Evolutionary conservation across 2,113 vertebrate genomes (phyloP), one percentile per base, ranked within the genome.

Genomic region (Neolamprologus sp.): DNA sequence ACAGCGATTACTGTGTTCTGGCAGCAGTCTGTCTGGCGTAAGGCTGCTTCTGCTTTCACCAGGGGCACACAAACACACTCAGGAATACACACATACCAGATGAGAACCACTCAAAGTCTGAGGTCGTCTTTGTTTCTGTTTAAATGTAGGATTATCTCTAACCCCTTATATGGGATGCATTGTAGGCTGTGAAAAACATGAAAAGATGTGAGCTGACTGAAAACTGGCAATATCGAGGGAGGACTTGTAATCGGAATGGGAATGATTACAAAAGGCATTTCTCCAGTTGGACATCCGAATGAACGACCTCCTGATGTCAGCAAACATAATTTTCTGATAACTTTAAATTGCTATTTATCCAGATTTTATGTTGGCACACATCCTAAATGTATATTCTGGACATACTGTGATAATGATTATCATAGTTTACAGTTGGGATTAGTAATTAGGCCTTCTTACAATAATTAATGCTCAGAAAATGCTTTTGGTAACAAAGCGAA

Each of bases 1-100:
- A 60, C 86, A 82, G 85, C 82, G 92, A 94, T 95, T 94, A 94
- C 92, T 82, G 89, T 78, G 91, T 92, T 89, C 93, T 92, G 93
- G 92, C 91, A 87, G 91, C 81, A 49, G 88, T 88, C 86, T 87
- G 83, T 93, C 91, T 93, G 92, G 85, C 49, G 54, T 89, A 54
- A 79, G 89, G 87, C 91, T 86, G 85, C 87, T 84, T 82, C 68
- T 73, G 86, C 71, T 82, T 80, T 89, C 86, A 90, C 85, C 78
- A 58, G 79, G 63, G 37, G 79, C 90, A 37, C 88, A 85, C 21
- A 55, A 54, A 88, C 86, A 79, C 87, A 63, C 11, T 51, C 26
- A 37, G 23, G 68, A 49, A 82, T 47, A 42, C 37, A 75, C 51
- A 60, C 42, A 51, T 14, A 65, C 79, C 82, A 84, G 87, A 86